Evolutionary conservation across 2,797 vertebrate species (phyloP), one percentile per base, ranked within the genome.

Genomic region (Xenopus petersii): DNA sequence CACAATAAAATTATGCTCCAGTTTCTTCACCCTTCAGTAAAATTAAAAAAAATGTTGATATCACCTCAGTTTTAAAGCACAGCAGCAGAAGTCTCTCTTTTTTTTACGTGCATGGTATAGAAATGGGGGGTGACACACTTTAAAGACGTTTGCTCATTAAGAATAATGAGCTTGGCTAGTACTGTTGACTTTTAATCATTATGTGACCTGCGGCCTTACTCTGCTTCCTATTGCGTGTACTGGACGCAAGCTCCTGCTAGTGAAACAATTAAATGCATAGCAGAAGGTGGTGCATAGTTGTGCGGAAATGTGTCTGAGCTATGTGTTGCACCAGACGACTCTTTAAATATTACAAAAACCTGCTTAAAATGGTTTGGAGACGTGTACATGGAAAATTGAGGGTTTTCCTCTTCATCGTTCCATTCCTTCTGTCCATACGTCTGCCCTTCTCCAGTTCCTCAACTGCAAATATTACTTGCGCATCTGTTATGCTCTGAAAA

Each of bases 61-160:
- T 63, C 30, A 75, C 79, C 77, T 79, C 58, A 33, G 12, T 75
- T 80, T 64, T 80, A 82, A 81, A 64, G 64, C 64, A 81, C 47
- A 76, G 74, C 60, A 67, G 77, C 77, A 79, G 71, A 24, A 21
- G 70, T 82, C 71, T 82, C 67, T 51, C 5, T 67, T 51, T 13
- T 1, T n/a, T 5, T 30, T 30, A 30, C 0, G 0, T 1, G 0
- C 79, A 67, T 59, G 0, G 17, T 60, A 78, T 68, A 61, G 11
- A 65, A 82, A 71, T 64, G 17, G 26, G 46, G 36, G 68, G 30
- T 62, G 70, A 47, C 59, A 59, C 54, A 11, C 42, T 13, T 7
- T 55, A 74, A 46, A 15, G 30, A n/a, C 33, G 55, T 61, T 67
- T 49, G 26, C 59, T 80, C 65, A 75, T 72, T 58, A 75, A 51